Evolutionary conservation across 2,888 invertebrate species (phyloP).

Genomic region (Camponotus fellah): DNA sequence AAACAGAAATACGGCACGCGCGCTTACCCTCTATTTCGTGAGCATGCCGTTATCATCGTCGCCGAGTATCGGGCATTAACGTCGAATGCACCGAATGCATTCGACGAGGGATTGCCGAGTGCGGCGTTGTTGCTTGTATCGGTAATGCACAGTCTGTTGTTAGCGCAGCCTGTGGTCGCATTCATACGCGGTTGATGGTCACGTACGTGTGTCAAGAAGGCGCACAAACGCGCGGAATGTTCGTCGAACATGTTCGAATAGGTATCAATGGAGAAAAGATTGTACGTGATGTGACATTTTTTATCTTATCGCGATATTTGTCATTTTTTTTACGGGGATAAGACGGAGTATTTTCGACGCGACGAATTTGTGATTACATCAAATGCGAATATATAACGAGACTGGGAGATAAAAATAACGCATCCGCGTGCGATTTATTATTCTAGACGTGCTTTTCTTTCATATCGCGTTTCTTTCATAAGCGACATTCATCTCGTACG

Average conservation of each 20-base stretch:
- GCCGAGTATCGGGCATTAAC: constrained; percentile 69
- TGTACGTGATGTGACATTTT: background rate
- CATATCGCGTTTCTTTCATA: constrained; percentile 37
- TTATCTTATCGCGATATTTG: background rate
- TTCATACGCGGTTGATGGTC: constrained; percentile 14
- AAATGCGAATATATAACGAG: background rate
- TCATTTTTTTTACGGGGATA: background rate
- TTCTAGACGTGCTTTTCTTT: constrained; percentile 28
- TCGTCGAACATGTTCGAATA: background rate
- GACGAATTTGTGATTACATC: background rate
- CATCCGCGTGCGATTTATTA: constrained; percentile 26
- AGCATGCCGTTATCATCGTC: constrained; percentile 53
- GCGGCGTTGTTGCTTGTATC: constrained; percentile 32
- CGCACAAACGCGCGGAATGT: constrained; percentile 18
- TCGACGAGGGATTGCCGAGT: background rate
- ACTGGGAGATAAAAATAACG: constrained; percentile 19
- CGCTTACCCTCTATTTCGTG: constrained; percentile 64
- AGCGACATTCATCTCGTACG: constrained; percentile 28
- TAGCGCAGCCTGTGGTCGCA: constrained; percentile 31
- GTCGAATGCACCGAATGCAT: constrained; percentile 61
- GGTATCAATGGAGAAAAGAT: constrained; percentile 10
- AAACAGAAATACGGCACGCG: constrained; percentile 68
- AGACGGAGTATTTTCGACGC: background rate
- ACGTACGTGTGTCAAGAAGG: constrained; percentile 6
- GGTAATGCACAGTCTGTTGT: constrained; percentile 24